phyloP scores from a whole-genome alignment of 2,888 invertebrate genomes.

The Pocota personata region DNA sequence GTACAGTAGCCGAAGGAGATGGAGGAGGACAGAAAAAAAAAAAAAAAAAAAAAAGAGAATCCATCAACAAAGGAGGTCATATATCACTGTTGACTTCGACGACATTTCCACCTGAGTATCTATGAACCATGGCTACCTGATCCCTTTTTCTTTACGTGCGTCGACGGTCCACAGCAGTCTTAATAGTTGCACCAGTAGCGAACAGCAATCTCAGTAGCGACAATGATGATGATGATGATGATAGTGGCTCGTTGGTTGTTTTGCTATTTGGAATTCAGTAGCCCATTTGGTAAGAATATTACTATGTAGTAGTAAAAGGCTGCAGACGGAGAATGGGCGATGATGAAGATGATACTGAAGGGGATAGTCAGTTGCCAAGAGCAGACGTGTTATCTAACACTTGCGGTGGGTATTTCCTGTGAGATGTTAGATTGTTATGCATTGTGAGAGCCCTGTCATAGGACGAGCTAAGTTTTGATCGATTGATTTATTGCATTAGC shows the following conservation, averaged over 20 bases:
- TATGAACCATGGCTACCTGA: slow-evolving; percentile 53
- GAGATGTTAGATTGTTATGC: slow-evolving; percentile 36
- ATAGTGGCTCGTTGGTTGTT: slow-evolving; percentile 22
- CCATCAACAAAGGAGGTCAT: slow-evolving; percentile 70
- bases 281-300: slow-evolving; percentile 4
- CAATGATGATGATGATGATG: slow-evolving; percentile 13
- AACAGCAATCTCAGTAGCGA: slow-evolving; percentile 37
- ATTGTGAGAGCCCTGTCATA: slow-evolving; percentile 6
- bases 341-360: not conserved
- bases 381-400: slow-evolving; percentile 25
- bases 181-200: slow-evolving; percentile 31
- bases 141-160: slow-evolving; percentile 28
- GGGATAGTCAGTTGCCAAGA: slow-evolving; percentile 6
- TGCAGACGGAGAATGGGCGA: not conserved
- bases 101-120: slow-evolving; percentile 64
- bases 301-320: not conserved
- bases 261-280: slow-evolving; percentile 46
- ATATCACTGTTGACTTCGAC: slow-evolving; percentile 67
- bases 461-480: slow-evolving; percentile 37
- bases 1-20: slow-evolving; percentile 14
- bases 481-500: slow-evolving; percentile 58
- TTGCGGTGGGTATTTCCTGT: slow-evolving; percentile 29
- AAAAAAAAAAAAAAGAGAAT: slow-evolving; percentile 56
- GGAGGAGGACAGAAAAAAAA: slow-evolving; percentile 20
- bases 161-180: slow-evolving; percentile 38